Base-by-base conservation (phyloP, 2,113 vertebrate genomes). In the Protobothrops flavoviridis region DNA sequence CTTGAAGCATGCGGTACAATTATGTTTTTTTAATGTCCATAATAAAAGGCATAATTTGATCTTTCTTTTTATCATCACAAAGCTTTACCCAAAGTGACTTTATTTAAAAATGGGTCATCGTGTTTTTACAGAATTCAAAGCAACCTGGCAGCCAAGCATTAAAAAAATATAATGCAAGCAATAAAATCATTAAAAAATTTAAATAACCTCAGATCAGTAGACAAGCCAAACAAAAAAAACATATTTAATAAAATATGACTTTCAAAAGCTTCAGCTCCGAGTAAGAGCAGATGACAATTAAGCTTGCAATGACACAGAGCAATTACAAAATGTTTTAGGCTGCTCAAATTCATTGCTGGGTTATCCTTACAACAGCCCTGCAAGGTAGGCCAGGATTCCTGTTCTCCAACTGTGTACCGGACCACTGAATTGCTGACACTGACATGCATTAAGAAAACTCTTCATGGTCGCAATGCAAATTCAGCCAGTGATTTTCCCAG, bases 361-460 rank as follows among this genome's bases (percentile, higher is more conserved):
- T 33, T 39, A 81, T 81, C 92, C 87, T 92, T 92, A 92, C 87
- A 89, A 92, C 92, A 92, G 33, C 87, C 61, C 33, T 89, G 50
- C 81, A 92, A 92, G 87, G 91, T 92, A 81, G 92, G 61, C 13
- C 50, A 85, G 50, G 15, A 23, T 81, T 89, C 15, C 11, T 89
- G 50, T 48, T 55, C 33, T 48, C 48, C 33, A 43, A 23, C 26
- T 55, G 29, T 33, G 39, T n/a, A 21, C 4, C 52, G 17, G 13
- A 43, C 39, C 23, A 12, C 15, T 64, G 45, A 87, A 64, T 7
- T 48, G 21, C 20, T 53, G 85, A 17, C 10, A 33, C 12, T 5
- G 45, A 48, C 43, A 33, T 13, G 21, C 1, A 6, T 55, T 87
- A 39, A 64, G 26, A 20, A 20, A 53, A 57, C 21, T 43, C 69